Conservation (phyloP, 2,797 vertebrate genomes). For the Gymnothorax reevesii region DNA sequence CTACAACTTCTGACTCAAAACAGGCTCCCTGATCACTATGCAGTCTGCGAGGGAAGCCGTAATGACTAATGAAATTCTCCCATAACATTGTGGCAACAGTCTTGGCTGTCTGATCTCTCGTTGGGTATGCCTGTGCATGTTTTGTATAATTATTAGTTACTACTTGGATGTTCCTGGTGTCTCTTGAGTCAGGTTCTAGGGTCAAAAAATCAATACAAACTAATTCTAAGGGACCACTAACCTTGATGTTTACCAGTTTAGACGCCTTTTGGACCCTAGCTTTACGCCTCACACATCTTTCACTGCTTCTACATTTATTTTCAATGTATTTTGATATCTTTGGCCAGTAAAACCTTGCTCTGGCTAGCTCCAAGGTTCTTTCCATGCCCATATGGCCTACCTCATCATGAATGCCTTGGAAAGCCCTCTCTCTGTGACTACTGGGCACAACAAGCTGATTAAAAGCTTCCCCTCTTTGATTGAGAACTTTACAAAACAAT, state of each 20-base stretch:
- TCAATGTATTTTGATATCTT: not conserved
- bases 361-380: not conserved
- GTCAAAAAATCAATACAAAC: not conserved
- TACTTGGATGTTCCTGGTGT: not conserved
- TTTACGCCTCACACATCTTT: not conserved
- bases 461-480: not conserved
- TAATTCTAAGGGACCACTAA: not conserved
- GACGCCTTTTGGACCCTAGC: not conserved
- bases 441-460: not conserved
- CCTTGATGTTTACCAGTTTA: not conserved
- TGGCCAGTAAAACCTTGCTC: not conserved
- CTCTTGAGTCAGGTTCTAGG: not conserved
- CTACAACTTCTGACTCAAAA: constrained; percentile 26
- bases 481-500: not conserved
- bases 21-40: constrained; percentile 28
- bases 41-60: constrained; percentile 25
- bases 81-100: constrained; percentile 17
- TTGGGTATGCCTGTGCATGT: not conserved
- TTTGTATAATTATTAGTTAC: constrained; percentile 21
- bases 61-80: constrained; percentile 32
- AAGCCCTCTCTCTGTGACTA: not conserved
- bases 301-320: not conserved
- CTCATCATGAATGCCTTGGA: not conserved
- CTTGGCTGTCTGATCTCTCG: constrained; percentile 19
- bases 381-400: not conserved